A percentile compares a stretch with the other conserved stretches of the same genome.
Evolutionary conservation across 2,888 invertebrate species (phyloP).

Genomic region (Hybos culiciformis): DNA sequence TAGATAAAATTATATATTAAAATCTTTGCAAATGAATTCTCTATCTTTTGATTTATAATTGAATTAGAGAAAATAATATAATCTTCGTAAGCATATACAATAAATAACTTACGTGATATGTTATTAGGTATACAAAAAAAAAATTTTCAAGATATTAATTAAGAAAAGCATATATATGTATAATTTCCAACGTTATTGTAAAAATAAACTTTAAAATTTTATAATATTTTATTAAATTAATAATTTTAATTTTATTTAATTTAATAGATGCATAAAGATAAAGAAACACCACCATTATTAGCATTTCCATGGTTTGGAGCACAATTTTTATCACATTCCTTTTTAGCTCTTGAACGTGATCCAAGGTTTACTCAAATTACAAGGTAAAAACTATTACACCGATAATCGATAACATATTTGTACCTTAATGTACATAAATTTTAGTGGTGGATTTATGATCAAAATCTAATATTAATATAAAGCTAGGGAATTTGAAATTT

Average conservation of each 20-base stretch:
- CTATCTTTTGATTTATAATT: too few relatives aligned
- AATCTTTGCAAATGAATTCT: neutral
- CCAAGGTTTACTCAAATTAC: slow-evolving; percentile 43
- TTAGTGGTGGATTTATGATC: too few relatives aligned
- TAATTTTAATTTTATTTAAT: slow-evolving; percentile 3
- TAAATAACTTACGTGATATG: too few relatives aligned
- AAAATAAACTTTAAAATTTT: neutral
- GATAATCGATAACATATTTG: neutral
- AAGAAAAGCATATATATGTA: neutral
- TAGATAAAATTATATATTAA: neutral
- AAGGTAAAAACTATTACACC: slow-evolving; percentile 21
- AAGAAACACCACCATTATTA: slow-evolving; percentile 49
- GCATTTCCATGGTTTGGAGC: slow-evolving; percentile 53
- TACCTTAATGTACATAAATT: too few relatives aligned
- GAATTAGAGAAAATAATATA: too few relatives aligned
- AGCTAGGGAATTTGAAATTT: neutral
- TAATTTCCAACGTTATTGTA: neutral
- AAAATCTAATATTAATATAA: neutral
- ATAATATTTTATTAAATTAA: slow-evolving; percentile 1
- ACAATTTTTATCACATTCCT: slow-evolving; percentile 48
- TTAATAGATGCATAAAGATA: slow-evolving; percentile 42
- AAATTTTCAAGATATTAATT: too few relatives aligned
- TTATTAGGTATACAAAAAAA: too few relatives aligned
- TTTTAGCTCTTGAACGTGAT: slow-evolving; percentile 44
- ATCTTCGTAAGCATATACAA: too few relatives aligned